Base-by-base conservation (phyloP, 2,797 vertebrate genomes). In the Poeciliopsis infans region DNA sequence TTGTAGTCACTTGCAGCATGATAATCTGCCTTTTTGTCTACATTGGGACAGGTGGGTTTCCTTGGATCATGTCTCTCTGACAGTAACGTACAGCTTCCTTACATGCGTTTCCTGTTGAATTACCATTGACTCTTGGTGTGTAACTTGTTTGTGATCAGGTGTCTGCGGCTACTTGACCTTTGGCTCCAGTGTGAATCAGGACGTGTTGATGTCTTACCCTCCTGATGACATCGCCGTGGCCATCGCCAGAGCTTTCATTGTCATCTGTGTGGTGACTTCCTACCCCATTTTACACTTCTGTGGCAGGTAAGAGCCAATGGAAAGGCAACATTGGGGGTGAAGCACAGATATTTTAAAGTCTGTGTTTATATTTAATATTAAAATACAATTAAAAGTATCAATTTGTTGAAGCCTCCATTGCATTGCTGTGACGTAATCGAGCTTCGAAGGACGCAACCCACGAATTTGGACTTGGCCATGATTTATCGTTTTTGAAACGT, bases 251-350 rank as follows among this genome's bases (percentile, higher is more conserved):
- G 97, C 97, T 75, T 99, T 99, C 91, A 98, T 99, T 86, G 96
- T 98, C 81, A 76, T 99, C 88, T 98, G 97, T 0, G 97, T 99
- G 55, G 92, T 99, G 87, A 99, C 98, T 0, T 99, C 98, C 25
- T 99, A 99, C 91, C 98, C 98, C 18, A 99, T 99, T 89, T 93
- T 99, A 85, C 98, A 99, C 93, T 99, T 98, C 94, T 99, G 98
- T 2, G 98, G 98, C 88, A 96, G 98, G 98, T 99, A 93, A 93
- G 71, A 68, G 20, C 4, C 18, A 36, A 0, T 25, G 12, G 75
- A 45, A 46, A 47, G 36, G 3, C 39, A 76, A n/a, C 45, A 8
- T 64, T 46, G 28, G 5, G 23, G 68, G 68, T 45, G 15, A 70
- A 15, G 41, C 39, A 45, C 25, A 7, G 41, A 23, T 45, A 69